Conservation (phyloP, 2,797 vertebrate species). For the Melanotaenia trifasciata region DNA sequence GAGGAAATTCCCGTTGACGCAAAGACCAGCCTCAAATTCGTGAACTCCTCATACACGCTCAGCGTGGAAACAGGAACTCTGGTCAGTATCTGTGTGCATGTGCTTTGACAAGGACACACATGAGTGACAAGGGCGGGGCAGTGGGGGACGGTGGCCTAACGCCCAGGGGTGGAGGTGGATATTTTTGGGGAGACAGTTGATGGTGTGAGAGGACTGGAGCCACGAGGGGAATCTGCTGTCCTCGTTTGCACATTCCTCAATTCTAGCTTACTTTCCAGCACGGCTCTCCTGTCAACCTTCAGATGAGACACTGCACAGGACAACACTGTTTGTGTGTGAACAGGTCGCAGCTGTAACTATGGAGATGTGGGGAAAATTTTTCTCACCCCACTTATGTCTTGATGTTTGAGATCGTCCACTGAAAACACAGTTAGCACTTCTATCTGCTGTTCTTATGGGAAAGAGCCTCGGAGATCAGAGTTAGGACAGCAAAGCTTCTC, state of each 20-base stretch:
- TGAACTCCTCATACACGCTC: slow-evolving; percentile 92
- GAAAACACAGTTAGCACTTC: slow-evolving; percentile 31
- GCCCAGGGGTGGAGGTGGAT: slow-evolving; percentile 78
- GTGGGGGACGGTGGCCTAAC: slow-evolving; percentile 62
- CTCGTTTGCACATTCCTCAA: slow-evolving; percentile 84
- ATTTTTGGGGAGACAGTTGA: slow-evolving; percentile 87
- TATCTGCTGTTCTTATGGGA: slow-evolving; percentile 21
- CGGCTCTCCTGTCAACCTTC: slow-evolving; percentile 52
- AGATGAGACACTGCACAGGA: slow-evolving; percentile 32
- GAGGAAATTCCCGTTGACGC: slow-evolving; percentile 88
- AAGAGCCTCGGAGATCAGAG: neutral
- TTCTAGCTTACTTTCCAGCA: slow-evolving; percentile 53
- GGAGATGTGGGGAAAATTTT: slow-evolving; percentile 7
- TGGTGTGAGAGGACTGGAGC: slow-evolving; percentile 76
- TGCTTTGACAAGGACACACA: slow-evolving; percentile 70
- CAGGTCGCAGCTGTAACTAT: neutral
- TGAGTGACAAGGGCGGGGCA: slow-evolving; percentile 63
- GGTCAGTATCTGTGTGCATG: slow-evolving; percentile 82
- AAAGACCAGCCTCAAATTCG: slow-evolving; percentile 85
- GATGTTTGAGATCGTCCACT: slow-evolving; percentile 29
- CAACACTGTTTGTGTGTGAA: slow-evolving; percentile 23
- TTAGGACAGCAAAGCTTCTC: neutral
- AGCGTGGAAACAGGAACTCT: slow-evolving; percentile 88
- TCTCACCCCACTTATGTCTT: slow-evolving; percentile 20
- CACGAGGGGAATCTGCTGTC: slow-evolving; percentile 83